Evolutionary conservation across 2,113 vertebrate genomes (phyloP), one percentile per base, ranked within the genome.

Genomic region (Eptesicus fuscus): DNA sequence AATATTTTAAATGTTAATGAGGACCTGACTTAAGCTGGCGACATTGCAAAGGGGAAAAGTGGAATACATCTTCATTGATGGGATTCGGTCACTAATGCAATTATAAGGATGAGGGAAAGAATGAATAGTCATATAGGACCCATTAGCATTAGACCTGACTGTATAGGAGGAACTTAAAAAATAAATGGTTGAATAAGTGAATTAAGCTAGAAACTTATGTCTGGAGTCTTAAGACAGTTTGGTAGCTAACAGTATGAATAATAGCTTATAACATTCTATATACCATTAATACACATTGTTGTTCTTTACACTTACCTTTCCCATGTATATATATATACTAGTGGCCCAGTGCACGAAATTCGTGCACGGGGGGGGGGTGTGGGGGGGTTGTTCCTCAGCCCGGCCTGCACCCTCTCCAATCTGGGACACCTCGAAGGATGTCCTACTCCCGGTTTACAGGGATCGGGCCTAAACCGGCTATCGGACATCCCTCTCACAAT

Each of bases 1-100:
- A 5, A 42, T 87, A 88, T 51, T 94, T 93, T 93, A 76, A 89
- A 37, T 67, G 17, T 94, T 89, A 95, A 78, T 95, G 83, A 95
- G 35, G 28, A 69, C 32, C 23, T 95, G 32, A 79, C 44, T 20
- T 63, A 35, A 40, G 40, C 18, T 83, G 80, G 37, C 35, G 20
- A 83, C 30, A 3, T 76, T 86, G 59, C 69, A 73, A 95, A 90
- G 9, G 30, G 67, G 32, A 73, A 35, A 89, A 91, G 74, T 96
- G 28, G 18, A 22, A 82, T 22, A 56, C 13, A 40, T 74, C 13
- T 83, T 74, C 0, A n/a, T 77, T 77, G 80, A 40, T 84, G 69
- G 79, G 22, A 61, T 30, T 83, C 78, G 44, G n/a, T 13, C 35
- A 23, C 12, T 89, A 32, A 17, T 47, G 42, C 18, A 3, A 63